Conservation (phyloP, 2,888 invertebrate genomes). For the Gerris lacustris region DNA sequence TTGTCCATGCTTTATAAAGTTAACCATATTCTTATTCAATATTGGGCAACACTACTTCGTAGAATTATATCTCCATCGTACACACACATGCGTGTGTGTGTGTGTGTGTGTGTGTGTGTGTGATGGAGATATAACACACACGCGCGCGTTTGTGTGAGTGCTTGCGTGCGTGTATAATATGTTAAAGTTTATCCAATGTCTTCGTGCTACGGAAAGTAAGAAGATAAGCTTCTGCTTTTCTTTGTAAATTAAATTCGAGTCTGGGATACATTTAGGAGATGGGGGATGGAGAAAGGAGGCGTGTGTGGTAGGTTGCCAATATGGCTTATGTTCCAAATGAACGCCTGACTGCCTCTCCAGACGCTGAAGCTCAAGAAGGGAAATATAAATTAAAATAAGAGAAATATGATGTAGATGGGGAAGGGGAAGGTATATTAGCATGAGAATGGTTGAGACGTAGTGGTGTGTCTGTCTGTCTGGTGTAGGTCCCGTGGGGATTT, state of each 20-base stretch:
- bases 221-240: neutral
- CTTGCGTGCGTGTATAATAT: too few species aligned
- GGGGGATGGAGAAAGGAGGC: neutral
- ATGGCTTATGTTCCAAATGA: slow-evolving; percentile 5
- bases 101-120: too few species aligned
- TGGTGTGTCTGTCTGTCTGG: neutral
- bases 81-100: too few species aligned
- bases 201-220: neutral
- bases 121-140: too few species aligned
- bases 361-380: neutral
- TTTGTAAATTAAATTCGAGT: slow-evolving; percentile 1
- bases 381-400: slow-evolving; percentile 5
- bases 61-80: too few species aligned
- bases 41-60: too few species aligned
- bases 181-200: too few species aligned
- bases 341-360: neutral
- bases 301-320: neutral
- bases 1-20: too few species aligned
- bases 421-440: neutral
- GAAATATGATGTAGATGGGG: neutral
- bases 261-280: neutral
- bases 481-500: neutral
- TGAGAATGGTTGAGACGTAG: neutral
- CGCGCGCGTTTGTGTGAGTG: too few species aligned
- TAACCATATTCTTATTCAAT: too few species aligned